Conservation (phyloP, 2,113 vertebrate species). For the Lethenteron reissneri region DNA sequence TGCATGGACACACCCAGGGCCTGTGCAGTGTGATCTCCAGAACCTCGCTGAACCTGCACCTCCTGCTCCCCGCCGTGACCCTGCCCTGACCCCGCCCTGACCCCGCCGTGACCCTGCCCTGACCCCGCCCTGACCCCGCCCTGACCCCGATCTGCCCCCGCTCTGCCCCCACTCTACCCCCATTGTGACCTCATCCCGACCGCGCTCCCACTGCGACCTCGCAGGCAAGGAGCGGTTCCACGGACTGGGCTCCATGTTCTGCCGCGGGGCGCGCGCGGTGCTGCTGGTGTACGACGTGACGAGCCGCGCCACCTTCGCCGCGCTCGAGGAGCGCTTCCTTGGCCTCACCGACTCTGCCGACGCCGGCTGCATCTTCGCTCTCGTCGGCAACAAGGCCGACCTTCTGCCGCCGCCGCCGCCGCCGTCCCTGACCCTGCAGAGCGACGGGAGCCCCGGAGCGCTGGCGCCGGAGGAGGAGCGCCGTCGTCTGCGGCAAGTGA, state of each 20-base stretch:
- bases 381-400: constrained; percentile 85
- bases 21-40: no score
- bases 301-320: constrained; percentile 52
- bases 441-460: constrained; percentile 7
- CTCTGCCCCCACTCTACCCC: no score
- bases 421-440: constrained; percentile 10
- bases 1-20: no score
- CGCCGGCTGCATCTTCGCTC: constrained; percentile 58
- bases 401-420: constrained; percentile 17
- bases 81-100: no score
- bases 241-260: constrained; percentile 89
- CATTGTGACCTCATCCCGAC: no score
- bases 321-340: constrained; percentile 80
- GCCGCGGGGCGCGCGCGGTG: constrained; percentile 52
- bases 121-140: no score
- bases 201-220: neutral
- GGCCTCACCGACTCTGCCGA: constrained; percentile 66
- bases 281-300: constrained; percentile 74
- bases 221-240: constrained; percentile 89
- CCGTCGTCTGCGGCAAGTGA: constrained; percentile 33
- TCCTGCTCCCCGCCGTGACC: no score
- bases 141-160: no score
- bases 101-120: no score
- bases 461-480: constrained; percentile 16
- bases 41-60: no score